phyloP scores from a whole-genome alignment of 2,113 vertebrate genomes.

The Thymallus thymallus region DNA sequence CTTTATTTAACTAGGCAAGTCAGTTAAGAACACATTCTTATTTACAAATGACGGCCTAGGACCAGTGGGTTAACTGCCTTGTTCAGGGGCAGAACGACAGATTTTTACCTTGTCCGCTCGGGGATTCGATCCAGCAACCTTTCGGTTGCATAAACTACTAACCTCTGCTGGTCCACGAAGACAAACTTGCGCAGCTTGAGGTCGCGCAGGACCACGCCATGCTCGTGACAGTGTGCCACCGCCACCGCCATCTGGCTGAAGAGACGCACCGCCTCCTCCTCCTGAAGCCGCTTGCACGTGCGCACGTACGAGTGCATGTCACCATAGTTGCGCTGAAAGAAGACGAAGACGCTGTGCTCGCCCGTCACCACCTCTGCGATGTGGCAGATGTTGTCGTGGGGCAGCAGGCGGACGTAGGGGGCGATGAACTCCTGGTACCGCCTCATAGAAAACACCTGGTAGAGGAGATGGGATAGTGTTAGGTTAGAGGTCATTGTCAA shows the following conservation, averaged over 20 bases:
- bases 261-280: constrained; percentile 72
- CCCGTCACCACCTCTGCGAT: constrained; percentile 71
- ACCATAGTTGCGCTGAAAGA: constrained; percentile 70
- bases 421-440: constrained; percentile 71
- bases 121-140: too few relatives aligned
- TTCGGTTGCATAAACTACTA: constrained; percentile 40
- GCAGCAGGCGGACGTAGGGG: constrained; percentile 69
- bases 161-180: constrained; percentile 78
- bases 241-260: constrained; percentile 79
- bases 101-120: too few relatives aligned
- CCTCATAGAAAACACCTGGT: constrained; percentile 73
- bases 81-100: too few relatives aligned
- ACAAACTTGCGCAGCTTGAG: constrained; percentile 84
- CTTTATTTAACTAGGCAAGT: too few relatives aligned
- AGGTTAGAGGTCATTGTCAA: too few relatives aligned
- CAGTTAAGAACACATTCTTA: too few relatives aligned
- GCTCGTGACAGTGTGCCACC: constrained; percentile 77
- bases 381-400: constrained; percentile 71
- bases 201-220: constrained; percentile 78
- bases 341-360: constrained; percentile 67
- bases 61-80: too few relatives aligned
- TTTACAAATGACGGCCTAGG: too few relatives aligned
- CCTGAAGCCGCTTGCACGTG: constrained; percentile 66
- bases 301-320: constrained; percentile 85
- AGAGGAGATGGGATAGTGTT: neutral